These are phyloP conservation scores for Polyommatus iphigenia DNA, from an alignment of 2,888 invertebrate species.

Conservation along the genomic window DNA sequence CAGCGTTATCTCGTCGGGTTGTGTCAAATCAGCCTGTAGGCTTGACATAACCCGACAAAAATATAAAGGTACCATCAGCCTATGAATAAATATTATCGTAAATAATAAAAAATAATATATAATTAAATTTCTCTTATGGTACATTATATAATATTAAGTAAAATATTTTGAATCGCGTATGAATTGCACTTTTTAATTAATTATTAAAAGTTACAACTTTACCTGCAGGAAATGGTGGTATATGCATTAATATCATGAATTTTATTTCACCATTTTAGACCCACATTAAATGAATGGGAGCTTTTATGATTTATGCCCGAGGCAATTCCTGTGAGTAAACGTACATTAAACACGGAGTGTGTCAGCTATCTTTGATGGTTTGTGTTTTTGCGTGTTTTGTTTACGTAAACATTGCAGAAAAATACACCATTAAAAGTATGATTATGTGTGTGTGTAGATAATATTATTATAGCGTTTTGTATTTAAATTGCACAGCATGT, in stretches of 20 bases:
- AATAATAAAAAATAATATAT: no score
- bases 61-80: no score
- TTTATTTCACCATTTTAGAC: slow-evolving; percentile 13
- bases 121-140: no score
- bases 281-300: slow-evolving; percentile 20
- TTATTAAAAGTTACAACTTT: not conserved
- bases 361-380: not conserved
- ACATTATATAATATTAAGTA: no score
- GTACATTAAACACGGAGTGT: not conserved
- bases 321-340: slow-evolving; percentile 12
- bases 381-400: not conserved
- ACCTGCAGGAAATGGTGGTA: not conserved
- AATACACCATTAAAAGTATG: not conserved
- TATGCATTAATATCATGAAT: not conserved
- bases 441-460: not conserved
- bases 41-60: no score
- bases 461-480: not conserved
- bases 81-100: no score
- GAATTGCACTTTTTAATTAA: not conserved
- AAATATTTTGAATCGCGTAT: no score
- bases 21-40: no score
- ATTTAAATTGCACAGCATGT: not conserved
- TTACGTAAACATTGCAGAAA: slow-evolving; percentile 5
- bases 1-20: no score
- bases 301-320: slow-evolving; percentile 17